phyloP scores from a whole-genome alignment of 1,140 invertebrate species.

The Neodiprion lecontei region DNA sequence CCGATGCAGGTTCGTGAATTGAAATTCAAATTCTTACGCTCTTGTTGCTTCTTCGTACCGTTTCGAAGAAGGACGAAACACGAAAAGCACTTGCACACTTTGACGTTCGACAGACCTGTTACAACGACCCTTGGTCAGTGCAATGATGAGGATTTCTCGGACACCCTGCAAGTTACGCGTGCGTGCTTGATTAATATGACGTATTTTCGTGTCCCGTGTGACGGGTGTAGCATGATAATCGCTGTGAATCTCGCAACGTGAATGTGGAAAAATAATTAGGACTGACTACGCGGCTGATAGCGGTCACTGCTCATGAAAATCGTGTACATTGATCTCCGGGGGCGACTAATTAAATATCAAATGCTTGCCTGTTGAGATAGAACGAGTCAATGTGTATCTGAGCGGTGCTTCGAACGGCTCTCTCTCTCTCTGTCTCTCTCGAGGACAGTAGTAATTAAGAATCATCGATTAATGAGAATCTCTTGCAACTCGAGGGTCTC shows the following conservation, averaged over 20 bases:
- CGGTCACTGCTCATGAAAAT: not conserved
- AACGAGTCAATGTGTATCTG: not conserved
- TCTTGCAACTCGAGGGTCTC: conserved; percentile 27
- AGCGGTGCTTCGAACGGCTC: conserved; percentile 17
- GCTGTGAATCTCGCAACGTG: not conserved
- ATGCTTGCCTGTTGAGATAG: not conserved
- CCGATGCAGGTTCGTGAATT: no score
- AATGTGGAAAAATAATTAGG: not conserved
- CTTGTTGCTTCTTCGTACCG: no score
- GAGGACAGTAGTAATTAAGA: conserved; percentile 42
- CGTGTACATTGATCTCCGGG: not conserved
- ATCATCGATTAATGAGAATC: conserved; percentile 48
- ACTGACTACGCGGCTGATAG: not conserved
- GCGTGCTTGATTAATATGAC: no score
- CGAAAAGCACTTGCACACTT: no score
- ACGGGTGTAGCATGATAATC: not conserved
- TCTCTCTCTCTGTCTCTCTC: conserved; percentile 11
- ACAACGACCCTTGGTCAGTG: no score
- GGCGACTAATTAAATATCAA: not conserved
- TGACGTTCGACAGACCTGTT: no score
- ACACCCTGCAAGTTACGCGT: no score
- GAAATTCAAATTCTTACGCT: no score
- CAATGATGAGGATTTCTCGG: no score
- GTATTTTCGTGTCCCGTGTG: no score
- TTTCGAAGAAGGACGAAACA: no score